Percentiles rank a stretch among this genome's conserved stretches.
These are phyloP conservation scores for Epizoanthus illoricatus DNA, from an alignment of 92 coral and sea anemone species.

Conservation along the genomic window DNA sequence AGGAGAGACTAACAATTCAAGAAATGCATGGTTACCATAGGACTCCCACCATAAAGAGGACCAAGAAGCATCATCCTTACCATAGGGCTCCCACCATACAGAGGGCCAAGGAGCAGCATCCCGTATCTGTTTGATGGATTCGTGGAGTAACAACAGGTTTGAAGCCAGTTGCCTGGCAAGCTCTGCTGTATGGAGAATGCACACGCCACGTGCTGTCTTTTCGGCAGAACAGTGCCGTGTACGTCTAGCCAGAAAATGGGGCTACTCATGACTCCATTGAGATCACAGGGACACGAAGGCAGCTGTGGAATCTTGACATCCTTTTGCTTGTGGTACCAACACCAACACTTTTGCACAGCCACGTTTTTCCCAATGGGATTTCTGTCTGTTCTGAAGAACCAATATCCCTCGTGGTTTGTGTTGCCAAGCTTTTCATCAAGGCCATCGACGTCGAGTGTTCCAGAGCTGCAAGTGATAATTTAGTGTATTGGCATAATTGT, in stretches of 20 bases:
- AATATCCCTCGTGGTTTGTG: constrained; percentile 44
- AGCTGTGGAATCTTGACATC: constrained; percentile 26
- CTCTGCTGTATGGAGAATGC: constrained; percentile 5
- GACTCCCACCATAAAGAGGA: not conserved
- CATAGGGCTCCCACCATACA: constrained; percentile 16
- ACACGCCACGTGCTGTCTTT: not conserved
- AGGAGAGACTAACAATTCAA: too few relatives aligned
- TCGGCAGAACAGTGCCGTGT: not conserved
- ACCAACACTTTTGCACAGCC: constrained; percentile 47
- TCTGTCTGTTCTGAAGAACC: constrained; percentile 49
- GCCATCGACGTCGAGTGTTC: constrained; percentile 38
- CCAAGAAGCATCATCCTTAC: not conserved
- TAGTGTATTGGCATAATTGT: too few relatives aligned
- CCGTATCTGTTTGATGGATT: constrained; percentile 22
- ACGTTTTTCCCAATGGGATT: constrained; percentile 12
- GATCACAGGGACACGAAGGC: constrained; percentile 47
- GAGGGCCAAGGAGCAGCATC: constrained; percentile 14
- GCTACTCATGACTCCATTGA: not conserved
- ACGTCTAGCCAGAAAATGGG: constrained; percentile 3
- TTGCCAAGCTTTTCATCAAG: constrained; percentile 45
- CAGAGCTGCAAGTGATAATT: constrained; percentile 34
- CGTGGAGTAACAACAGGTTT: constrained; percentile 28
- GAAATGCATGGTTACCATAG: not conserved
- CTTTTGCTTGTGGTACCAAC: constrained; percentile 46
- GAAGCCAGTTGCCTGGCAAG: constrained; percentile 8